phyloP scores from a whole-genome alignment of 2,797 vertebrate species.

The Pelochelys cantorii region DNA sequence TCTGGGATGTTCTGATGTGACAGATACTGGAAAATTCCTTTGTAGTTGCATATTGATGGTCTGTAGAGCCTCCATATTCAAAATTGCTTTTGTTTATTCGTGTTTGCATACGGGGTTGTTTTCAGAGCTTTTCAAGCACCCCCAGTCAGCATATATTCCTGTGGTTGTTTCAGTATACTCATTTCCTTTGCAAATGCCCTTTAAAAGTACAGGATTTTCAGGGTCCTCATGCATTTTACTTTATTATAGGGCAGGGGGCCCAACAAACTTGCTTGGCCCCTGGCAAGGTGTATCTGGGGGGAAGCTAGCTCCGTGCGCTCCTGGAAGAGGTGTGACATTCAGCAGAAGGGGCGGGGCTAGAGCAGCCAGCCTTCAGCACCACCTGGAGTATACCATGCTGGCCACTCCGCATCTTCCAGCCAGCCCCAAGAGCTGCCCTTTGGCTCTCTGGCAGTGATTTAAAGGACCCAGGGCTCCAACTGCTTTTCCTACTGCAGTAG shows the following conservation, averaged over 20 bases:
- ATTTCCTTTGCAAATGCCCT: background rate
- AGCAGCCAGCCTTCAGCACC: no score
- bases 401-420: no score
- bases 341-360: no score
- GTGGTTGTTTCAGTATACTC: background rate
- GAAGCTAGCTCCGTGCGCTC: no score
- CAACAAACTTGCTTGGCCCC: no score
- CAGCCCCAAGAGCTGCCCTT: no score
- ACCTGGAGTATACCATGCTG: no score
- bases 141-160: constrained; percentile 12
- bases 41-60: constrained; percentile 12
- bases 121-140: background rate
- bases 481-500: no score
- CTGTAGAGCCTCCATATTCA: background rate
- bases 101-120: constrained; percentile 14
- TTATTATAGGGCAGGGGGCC: background rate
- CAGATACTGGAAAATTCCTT: constrained; percentile 18
- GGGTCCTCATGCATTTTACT: background rate
- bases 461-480: no score
- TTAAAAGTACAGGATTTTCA: background rate
- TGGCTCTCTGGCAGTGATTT: no score
- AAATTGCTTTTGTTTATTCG: background rate
- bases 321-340: no score
- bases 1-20: constrained; percentile 30
- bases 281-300: no score